Evolutionary conservation across 2,797 vertebrate genomes (phyloP), one percentile per base, ranked within the genome.

Genomic region (Lepilemur ruficaudatus): DNA sequence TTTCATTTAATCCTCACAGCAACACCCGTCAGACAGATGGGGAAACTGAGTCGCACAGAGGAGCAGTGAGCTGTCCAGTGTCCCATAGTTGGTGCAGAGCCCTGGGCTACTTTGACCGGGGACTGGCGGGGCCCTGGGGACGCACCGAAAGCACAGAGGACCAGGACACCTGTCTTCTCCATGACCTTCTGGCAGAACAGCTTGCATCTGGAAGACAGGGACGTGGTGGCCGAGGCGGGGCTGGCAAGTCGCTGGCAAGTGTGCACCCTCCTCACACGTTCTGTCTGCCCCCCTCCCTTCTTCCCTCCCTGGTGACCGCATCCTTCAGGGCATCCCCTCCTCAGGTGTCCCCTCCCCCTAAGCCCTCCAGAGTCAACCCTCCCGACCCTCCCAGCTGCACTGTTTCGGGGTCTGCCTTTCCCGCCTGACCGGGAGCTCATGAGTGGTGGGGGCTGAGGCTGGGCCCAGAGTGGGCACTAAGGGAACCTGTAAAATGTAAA

Each of bases 61-160:
- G 8, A 46, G 17, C 18, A 43, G 38, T 4, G 38, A 46, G 3
- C 63, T 32, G 4, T 32, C 55, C 12, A 65, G 73, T 6, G 95
- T 57, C 86, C 48, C 41, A 23, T 1, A 2, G 4, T 23, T 25
- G 17, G 2, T 30, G 20, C n/a, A 82, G 32, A 73, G 17, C 52
- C 7, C 20, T 13, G 48, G 89, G 38, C 5, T 6, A 23, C 91
- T 57, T 30, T 41, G 13, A 61, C 32, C 57, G 2, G 10, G 89
- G 35, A 25, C 17, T 20, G 61, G 5, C 48, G 41, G 69, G n/a
- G 30, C 14, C 87, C 67, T 7, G 65, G 30, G 28, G 52, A 98
- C 96, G 0, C 78, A 98, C 98, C 97, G 0, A 98, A 90, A 30
- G 25, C 94, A 38, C 97, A 98, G 96, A 98, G 95, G 46, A 96